phyloP scores from a whole-genome alignment of 1,140 invertebrate genomes.

The Drosophila bocki region DNA sequence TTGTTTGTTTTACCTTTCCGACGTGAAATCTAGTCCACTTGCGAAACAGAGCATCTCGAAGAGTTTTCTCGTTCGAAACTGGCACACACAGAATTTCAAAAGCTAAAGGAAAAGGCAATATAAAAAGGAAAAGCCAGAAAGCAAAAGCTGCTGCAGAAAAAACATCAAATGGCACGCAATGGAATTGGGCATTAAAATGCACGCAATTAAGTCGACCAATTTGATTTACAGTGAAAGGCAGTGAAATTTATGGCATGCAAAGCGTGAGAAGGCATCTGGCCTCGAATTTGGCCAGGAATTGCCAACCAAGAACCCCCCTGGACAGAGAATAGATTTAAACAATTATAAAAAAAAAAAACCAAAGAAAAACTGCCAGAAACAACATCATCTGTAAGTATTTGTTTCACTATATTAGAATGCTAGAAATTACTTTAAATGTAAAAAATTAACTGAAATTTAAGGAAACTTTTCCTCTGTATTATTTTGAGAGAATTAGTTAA shows the following conservation, averaged over 20 bases:
- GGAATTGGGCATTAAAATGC: slow-evolving; percentile 69
- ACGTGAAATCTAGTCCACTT: slow-evolving; percentile 61
- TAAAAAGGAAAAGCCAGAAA: slow-evolving; percentile 24
- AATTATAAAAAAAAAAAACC: neutral
- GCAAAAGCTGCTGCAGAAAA: slow-evolving; percentile 23
- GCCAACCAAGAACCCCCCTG: slow-evolving; percentile 1
- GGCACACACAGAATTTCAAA: slow-evolving; percentile 71
- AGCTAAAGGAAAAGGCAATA: slow-evolving; percentile 7
- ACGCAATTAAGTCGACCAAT: slow-evolving; percentile 73
- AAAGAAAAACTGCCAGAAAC: neutral
- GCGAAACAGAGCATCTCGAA: slow-evolving; percentile 65
- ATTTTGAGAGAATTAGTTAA: no score
- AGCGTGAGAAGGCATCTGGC: slow-evolving; percentile 61
- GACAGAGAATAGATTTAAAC: neutral
- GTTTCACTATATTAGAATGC: neutral
- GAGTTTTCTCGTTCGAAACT: slow-evolving; percentile 65
- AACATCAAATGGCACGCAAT: slow-evolving; percentile 67
- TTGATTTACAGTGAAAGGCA: slow-evolving; percentile 79
- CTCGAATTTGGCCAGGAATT: slow-evolving; percentile 5
- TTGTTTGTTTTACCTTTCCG: neutral
- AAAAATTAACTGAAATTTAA: neutral
- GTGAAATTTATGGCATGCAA: slow-evolving; percentile 79
- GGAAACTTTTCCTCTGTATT: no score
- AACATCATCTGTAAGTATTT: neutral
- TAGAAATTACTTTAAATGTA: neutral